A percentile compares a stretch with the other conserved stretches of the same genome.
phyloP scores from a whole-genome alignment of 2,797 vertebrate genomes.

The Brotula barbata region DNA sequence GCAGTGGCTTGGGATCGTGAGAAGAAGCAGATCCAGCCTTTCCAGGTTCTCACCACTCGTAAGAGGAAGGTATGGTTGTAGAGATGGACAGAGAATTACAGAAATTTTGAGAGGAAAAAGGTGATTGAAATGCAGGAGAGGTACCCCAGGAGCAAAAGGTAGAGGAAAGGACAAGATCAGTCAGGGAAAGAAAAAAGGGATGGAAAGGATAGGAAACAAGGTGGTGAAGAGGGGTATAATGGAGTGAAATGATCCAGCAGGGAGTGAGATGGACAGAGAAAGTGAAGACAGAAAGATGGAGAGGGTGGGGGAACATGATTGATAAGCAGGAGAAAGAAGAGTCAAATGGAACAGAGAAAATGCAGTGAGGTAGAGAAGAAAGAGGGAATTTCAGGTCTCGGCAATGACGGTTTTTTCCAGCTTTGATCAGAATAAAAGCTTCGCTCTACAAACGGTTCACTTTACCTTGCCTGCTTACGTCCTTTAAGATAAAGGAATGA shows the following conservation, averaged over 20 bases:
- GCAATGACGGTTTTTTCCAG: neutral
- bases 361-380: neutral
- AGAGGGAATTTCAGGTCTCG: too few species aligned
- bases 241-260: conserved; percentile 64
- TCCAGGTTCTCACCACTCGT: conserved; percentile 91
- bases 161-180: conserved; percentile 33
- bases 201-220: conserved; percentile 56
- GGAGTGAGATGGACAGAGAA: conserved; percentile 54
- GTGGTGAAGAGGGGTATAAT: conserved; percentile 51
- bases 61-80: conserved; percentile 85
- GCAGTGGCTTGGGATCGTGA: conserved; percentile 90
- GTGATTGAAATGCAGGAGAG: conserved; percentile 18
- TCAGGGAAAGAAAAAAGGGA: conserved; percentile 15
- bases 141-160: neutral
- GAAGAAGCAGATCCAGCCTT: conserved; percentile 90
- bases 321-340: conserved; percentile 49
- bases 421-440: conserved; percentile 62
- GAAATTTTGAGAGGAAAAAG: neutral
- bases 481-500: conserved; percentile 42
- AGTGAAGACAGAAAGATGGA: conserved; percentile 30
- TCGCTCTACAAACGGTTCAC: conserved; percentile 40
- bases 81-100: neutral
- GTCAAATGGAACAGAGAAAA: conserved; percentile 47
- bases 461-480: conserved; percentile 32
- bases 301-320: conserved; percentile 28